Evolutionary conservation across 2,888 invertebrate species (phyloP), one percentile per base, ranked within the genome.

Genomic region (Dimorphilus gyrociliatus): DNA sequence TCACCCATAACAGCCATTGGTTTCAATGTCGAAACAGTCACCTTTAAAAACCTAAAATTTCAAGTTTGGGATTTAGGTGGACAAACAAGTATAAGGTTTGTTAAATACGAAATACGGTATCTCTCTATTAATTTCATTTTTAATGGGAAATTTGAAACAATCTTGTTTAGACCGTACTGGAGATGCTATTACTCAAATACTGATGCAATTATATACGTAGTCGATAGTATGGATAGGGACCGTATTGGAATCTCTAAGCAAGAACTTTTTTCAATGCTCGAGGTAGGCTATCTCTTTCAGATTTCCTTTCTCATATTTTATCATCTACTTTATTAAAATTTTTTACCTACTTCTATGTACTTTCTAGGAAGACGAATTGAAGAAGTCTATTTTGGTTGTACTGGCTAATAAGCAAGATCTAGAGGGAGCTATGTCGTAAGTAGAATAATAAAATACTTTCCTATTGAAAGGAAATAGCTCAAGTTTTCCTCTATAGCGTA

Each of bases 1-100:
- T n/a, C n/a, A n/a, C n/a, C n/a, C n/a, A n/a, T 46, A 92, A 69
- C 90, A 53, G 97, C 97, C 34, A 94, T 97, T 60, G 97, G 97
- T 51, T 97, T 97, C 71, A 97, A 97, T 69, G 97, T 97, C 50
- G 97, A 97, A 73, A 94, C 94, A 44, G 94, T 97, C 48, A 86
- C 86, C 54, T 94, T 92, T 72, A 94, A 94, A 69, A 99, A 97
- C 71, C 86, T 97, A 50, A 94, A 92, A 74, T 97, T 97, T 69
- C 94, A 94, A 71, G 94, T 97, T 40, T 97, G 97, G 97, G 77
- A 97, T 72, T 72, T 97, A 32, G 94, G 94, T 31, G 94, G 94
- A 48, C 94, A 97, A 64, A 94, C 92, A 38, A 92, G 90, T 70
- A 94, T 94, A 66, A 76, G 86, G 86, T 85, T 67, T 57, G 56